A percentile compares a stretch with the other conserved stretches of the same genome.
Conservation (phyloP, 2,888 invertebrate species). For the Parelbella ahira region DNA sequence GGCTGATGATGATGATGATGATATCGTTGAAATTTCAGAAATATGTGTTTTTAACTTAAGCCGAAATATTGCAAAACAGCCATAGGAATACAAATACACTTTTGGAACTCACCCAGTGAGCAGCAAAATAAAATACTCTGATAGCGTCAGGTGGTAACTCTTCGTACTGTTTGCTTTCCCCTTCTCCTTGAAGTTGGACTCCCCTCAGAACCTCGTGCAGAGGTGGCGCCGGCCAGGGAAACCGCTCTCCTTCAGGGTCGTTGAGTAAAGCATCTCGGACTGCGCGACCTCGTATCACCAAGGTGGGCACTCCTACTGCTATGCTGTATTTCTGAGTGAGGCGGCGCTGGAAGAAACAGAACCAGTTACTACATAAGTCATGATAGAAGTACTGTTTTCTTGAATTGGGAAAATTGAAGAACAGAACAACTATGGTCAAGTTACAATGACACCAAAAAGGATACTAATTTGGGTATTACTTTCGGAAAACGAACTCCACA, state of each 20-base stretch:
- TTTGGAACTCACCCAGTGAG: conserved; percentile 87
- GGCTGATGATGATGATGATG: too few species aligned
- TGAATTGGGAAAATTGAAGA: too few species aligned
- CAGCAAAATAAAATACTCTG: conserved; percentile 92
- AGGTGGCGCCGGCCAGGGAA: conserved; percentile 90
- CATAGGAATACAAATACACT: too few species aligned
- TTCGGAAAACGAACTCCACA: too few species aligned
- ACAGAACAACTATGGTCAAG: too few species aligned
- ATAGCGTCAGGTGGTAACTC: conserved; percentile 82
- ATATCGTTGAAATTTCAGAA: too few species aligned
- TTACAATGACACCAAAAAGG: too few species aligned
- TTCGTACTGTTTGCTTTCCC: conserved; percentile 69
- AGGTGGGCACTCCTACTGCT: conserved; percentile 87
- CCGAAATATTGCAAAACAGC: too few species aligned
- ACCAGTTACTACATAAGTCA: too few species aligned
- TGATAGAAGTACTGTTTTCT: too few species aligned
- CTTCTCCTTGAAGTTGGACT: conserved; percentile 63
- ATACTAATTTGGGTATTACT: too few species aligned
- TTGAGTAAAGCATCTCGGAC: conserved; percentile 84
- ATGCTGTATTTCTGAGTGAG: conserved; percentile 88
- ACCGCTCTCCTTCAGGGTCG: conserved; percentile 83
- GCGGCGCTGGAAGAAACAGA: conserved; percentile 83
- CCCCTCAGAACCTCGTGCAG: conserved; percentile 80
- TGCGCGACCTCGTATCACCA: conserved; percentile 86
- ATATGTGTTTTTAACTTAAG: too few species aligned